Evolutionary conservation across 2,888 invertebrate species (phyloP).

Genomic region (Eueremaeus valkanovi): DNA sequence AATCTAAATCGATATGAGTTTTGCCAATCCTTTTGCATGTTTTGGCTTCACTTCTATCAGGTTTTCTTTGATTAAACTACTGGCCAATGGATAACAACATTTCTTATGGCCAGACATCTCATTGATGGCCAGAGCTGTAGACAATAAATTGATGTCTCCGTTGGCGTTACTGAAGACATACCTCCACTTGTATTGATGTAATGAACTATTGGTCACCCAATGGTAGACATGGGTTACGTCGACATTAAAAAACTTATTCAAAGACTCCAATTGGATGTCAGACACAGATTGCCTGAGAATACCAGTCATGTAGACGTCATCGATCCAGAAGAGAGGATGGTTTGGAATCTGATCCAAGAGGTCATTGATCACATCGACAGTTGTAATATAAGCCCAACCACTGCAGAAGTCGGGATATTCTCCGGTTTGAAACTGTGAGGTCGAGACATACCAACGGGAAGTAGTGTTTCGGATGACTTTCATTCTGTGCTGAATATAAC

Average conservation of each 20-base stretch:
- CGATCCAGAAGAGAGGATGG: slow-evolving; percentile 81
- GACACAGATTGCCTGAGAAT: slow-evolving; percentile 56
- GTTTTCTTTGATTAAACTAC: neutral
- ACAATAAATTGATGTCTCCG: neutral
- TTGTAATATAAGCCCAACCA: slow-evolving; percentile 78
- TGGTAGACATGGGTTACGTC: neutral
- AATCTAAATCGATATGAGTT: neutral
- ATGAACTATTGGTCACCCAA: neutral
- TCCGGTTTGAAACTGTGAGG: slow-evolving; percentile 61
- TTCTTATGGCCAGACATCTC: neutral
- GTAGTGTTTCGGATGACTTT: slow-evolving; percentile 58
- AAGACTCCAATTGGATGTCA: slow-evolving; percentile 5
- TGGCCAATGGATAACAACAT: neutral
- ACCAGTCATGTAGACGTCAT: slow-evolving; percentile 81
- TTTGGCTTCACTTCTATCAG: neutral
- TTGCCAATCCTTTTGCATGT: neutral
- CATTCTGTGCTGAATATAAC: slow-evolving; percentile 44
- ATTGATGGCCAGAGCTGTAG: neutral
- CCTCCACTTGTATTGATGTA: neutral
- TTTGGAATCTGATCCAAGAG: slow-evolving; percentile 54
- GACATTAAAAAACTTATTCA: slow-evolving; percentile 38
- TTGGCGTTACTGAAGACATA: slow-evolving; percentile 2
- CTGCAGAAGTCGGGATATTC: slow-evolving; percentile 71
- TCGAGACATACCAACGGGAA: slow-evolving; percentile 76
- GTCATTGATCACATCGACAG: slow-evolving; percentile 59